A percentile compares a stretch with the other conserved stretches of the same genome.
phyloP scores from a whole-genome alignment of 1,140 invertebrate genomes.

The Augochlora pura region DNA sequence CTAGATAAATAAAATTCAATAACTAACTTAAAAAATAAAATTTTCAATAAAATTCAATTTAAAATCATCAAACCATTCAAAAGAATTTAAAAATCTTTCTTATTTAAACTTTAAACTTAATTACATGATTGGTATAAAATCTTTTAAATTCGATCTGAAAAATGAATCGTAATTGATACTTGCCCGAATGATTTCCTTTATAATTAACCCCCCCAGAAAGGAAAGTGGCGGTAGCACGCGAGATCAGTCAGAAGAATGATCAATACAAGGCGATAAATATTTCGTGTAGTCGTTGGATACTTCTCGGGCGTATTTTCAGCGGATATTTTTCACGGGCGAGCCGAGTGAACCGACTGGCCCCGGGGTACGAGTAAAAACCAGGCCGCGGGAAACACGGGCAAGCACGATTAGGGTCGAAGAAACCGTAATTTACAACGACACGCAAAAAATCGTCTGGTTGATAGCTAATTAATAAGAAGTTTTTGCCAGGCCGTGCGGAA shows the following conservation, averaged over 20 bases:
- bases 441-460: not conserved
- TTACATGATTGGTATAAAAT: too few species aligned
- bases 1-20: too few species aligned
- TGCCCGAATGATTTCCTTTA: too few species aligned
- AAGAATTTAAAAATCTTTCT: too few species aligned
- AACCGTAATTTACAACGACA: not conserved
- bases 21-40: too few species aligned
- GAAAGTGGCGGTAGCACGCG: not conserved
- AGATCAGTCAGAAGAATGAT: not conserved
- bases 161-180: too few species aligned
- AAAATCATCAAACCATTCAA: too few species aligned
- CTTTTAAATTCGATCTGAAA: too few species aligned
- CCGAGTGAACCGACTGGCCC: not conserved
- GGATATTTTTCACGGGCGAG: not conserved
- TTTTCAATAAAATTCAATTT: too few species aligned
- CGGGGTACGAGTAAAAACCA: not conserved
- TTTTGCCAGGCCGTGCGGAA: not conserved
- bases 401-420: not conserved
- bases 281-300: not conserved
- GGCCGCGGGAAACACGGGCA: not conserved
- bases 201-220: not conserved
- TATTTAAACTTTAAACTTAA: too few species aligned
- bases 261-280: not conserved
- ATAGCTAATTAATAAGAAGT: constrained; percentile 23
- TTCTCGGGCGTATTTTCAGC: not conserved